These are phyloP conservation scores for Turritopsis rubra DNA, from an alignment of 30 jellyfish, hydroid and myxozoan species.

Conservation along the genomic window DNA sequence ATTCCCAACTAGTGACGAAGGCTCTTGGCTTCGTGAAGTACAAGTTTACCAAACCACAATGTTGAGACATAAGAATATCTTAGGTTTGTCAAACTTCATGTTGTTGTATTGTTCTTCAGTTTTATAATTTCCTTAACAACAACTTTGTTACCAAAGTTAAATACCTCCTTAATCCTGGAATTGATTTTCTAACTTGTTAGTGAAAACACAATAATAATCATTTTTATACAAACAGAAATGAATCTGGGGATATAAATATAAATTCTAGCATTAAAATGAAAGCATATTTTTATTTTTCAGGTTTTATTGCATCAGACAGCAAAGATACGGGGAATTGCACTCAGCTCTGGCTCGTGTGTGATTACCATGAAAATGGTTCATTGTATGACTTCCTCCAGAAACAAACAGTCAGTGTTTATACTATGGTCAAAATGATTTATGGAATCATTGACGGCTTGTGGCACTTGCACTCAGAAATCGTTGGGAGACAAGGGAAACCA, in stretches of 20 bases:
- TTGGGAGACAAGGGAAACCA: conserved; percentile 97
- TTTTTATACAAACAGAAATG: too few relatives aligned
- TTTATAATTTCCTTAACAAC: too few relatives aligned
- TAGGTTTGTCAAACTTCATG: conserved; percentile 45
- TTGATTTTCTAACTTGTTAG: too few relatives aligned
- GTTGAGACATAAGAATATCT: conserved; percentile 89
- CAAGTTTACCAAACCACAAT: conserved; percentile 85
- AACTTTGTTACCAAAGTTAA: too few relatives aligned
- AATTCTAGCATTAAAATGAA: not conserved
- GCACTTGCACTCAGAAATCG: conserved; percentile 82
- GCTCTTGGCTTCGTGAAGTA: conserved; percentile 86
- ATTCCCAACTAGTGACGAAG: conserved; percentile 81
- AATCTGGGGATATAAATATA: too few relatives aligned
- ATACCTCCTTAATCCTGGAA: too few relatives aligned
- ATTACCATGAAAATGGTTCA: conserved; percentile 91
- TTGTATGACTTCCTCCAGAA: conserved; percentile 76
- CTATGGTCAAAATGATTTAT: conserved; percentile 47
- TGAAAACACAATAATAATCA: too few relatives aligned
- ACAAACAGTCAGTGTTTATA: conserved; percentile 48
- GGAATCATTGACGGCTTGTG: conserved; percentile 85
- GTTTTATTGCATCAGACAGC: conserved; percentile 97
- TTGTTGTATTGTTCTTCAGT: not conserved
- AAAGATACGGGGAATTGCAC: conserved; percentile 91
- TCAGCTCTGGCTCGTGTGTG: conserved; percentile 81
- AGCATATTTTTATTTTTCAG: conserved; percentile 20